These are phyloP conservation scores for Centruroides vittatus DNA, from an alignment of 1,140 invertebrate species.

Conservation along the genomic window DNA sequence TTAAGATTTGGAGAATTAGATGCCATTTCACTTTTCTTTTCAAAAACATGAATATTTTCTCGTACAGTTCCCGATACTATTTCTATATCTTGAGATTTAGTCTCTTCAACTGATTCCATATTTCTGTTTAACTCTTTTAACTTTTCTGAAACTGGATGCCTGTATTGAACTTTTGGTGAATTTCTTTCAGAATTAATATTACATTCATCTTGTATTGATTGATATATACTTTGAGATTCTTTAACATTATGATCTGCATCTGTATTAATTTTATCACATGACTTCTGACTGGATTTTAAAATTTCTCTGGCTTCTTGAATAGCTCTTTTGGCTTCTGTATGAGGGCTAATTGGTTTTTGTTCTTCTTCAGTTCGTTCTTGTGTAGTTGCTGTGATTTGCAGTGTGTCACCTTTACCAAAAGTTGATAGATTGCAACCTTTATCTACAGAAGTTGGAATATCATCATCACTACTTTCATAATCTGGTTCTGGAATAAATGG, in stretches of 20 bases:
- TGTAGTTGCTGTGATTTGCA: conserved; percentile 4
- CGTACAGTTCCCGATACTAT: neutral
- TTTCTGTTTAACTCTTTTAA: too few relatives aligned
- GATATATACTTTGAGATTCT: too few relatives aligned
- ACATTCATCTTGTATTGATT: neutral
- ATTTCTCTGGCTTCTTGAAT: conserved; percentile 15
- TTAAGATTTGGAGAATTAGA: neutral
- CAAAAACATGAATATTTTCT: neutral
- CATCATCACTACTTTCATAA: conserved; percentile 40
- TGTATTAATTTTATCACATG: conserved; percentile 3
- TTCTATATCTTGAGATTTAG: neutral
- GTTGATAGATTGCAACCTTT: conserved; percentile 9
- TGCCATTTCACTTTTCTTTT: neutral
- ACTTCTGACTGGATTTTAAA: conserved; percentile 11
- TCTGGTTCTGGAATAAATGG: conserved; percentile 79
- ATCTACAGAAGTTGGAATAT: conserved; percentile 12
- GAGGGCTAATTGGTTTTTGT: conserved; percentile 6
- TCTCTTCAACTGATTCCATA: too few relatives aligned
- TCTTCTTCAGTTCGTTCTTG: neutral
- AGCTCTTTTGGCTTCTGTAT: conserved; percentile 16
- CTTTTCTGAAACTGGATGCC: too few relatives aligned
- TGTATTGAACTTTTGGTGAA: too few relatives aligned
- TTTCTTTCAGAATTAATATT: too few relatives aligned
- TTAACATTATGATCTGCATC: too few relatives aligned
- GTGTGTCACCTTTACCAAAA: conserved; percentile 12